These are phyloP conservation scores for Anisognathus igniventris DNA, from an alignment of 2,797 vertebrate genomes.

Conservation along the genomic window DNA sequence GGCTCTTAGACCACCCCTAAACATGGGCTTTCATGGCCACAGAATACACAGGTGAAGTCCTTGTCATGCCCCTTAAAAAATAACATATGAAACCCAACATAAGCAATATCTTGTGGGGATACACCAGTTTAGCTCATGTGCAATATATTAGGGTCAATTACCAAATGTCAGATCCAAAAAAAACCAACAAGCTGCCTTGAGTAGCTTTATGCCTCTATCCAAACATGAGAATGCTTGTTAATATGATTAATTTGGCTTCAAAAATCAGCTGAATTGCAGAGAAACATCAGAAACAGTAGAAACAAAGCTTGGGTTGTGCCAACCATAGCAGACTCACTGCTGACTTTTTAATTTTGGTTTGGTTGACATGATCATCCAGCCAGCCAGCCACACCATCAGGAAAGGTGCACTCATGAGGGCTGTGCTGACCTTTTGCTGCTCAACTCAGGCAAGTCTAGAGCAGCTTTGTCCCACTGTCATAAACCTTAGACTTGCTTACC, in stretches of 20 bases:
- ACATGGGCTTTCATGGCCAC: accelerated
- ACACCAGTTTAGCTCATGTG: neutral
- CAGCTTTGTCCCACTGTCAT: neutral
- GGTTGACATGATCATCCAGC: accelerated
- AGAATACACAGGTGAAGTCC: accelerated
- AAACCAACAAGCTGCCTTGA: neutral
- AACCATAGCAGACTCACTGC: neutral
- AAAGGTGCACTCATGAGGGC: neutral
- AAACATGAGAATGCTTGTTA: neutral
- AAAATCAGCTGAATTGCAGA: neutral
- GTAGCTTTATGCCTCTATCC: neutral
- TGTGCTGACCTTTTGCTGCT: neutral
- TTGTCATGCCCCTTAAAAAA: neutral
- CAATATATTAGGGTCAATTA: neutral
- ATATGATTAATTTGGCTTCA: neutral
- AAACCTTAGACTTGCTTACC: neutral
- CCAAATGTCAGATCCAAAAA: neutral
- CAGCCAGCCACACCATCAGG: neutral
- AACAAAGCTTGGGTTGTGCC: neutral
- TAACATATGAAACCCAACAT: accelerated
- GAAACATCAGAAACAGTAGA: neutral
- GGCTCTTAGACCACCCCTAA: neutral
- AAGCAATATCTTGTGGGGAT: neutral
- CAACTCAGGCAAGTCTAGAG: neutral
- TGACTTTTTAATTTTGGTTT: neutral